phyloP scores from a whole-genome alignment of 2,888 invertebrate species.

The Dasypogon diadema region DNA sequence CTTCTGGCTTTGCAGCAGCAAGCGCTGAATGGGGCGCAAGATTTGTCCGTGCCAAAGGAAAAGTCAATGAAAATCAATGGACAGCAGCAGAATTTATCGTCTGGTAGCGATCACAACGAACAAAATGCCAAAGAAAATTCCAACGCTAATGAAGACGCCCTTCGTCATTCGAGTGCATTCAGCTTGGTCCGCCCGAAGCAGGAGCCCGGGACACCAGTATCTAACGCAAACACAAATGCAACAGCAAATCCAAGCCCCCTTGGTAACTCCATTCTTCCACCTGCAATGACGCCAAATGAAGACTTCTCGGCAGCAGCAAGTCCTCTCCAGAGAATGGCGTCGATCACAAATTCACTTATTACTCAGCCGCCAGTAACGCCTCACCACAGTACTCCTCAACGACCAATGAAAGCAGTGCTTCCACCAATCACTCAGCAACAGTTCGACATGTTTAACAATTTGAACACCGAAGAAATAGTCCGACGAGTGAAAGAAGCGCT shows the following conservation, averaged over 20 bases:
- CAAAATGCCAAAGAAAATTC: slow-evolving; percentile 75
- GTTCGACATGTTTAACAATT: slow-evolving; percentile 96
- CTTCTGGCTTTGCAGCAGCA: slow-evolving; percentile 85
- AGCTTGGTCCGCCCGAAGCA: slow-evolving; percentile 88
- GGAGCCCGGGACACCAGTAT: slow-evolving; percentile 79
- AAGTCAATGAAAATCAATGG: slow-evolving; percentile 71
- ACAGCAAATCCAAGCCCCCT: slow-evolving; percentile 86
- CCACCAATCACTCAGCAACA: slow-evolving; percentile 99
- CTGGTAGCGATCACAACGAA: slow-evolving; percentile 71
- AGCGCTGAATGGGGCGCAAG: slow-evolving; percentile 79
- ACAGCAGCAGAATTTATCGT: slow-evolving; percentile 59
- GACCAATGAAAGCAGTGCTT: slow-evolving; percentile 94
- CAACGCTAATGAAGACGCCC: slow-evolving; percentile 63
- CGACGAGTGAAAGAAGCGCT: slow-evolving; percentile 94
- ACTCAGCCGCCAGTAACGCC: slow-evolving; percentile 89
- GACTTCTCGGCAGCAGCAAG: slow-evolving; percentile 91
- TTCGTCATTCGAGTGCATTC: slow-evolving; percentile 76
- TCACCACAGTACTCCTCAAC: slow-evolving; percentile 84
- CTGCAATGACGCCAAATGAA: slow-evolving; percentile 83
- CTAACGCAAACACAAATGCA: slow-evolving; percentile 59
- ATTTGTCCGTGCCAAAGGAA: slow-evolving; percentile 86
- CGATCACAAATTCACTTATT: slow-evolving; percentile 96
- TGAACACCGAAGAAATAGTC: slow-evolving; percentile 99
- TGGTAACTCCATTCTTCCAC: slow-evolving; percentile 87
- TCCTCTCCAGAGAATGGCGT: slow-evolving; percentile 97